These are phyloP conservation scores for Venturia canescens DNA, from an alignment of 1,140 invertebrate species.

Conservation along the genomic window DNA sequence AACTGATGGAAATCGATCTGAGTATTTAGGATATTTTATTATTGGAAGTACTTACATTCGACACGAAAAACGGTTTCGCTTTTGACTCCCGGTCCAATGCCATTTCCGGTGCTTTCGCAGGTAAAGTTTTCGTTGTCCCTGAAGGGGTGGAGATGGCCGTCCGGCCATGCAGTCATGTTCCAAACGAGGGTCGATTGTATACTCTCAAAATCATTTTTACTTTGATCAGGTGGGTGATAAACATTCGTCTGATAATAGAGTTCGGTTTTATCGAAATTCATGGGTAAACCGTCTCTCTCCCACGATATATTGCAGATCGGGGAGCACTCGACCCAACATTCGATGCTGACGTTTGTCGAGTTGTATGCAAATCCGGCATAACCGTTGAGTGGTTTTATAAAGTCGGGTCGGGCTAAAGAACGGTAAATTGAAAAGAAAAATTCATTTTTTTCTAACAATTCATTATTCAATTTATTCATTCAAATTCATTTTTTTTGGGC, in stretches of 20 bases:
- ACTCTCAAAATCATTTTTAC: constrained; percentile 91
- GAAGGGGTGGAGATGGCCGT: constrained; percentile 84
- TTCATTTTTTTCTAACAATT: not conserved
- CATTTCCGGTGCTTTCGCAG: constrained; percentile 88
- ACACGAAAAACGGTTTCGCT: constrained; percentile 90
- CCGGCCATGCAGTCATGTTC: constrained; percentile 91
- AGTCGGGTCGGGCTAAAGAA: constrained; percentile 87
- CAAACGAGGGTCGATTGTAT: constrained; percentile 88
- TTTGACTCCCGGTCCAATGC: constrained; percentile 84
- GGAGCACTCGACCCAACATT: constrained; percentile 92
- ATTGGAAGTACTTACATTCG: constrained; percentile 86
- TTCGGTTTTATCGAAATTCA: constrained; percentile 80
- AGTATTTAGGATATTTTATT: not conserved
- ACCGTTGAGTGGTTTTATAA: constrained; percentile 89
- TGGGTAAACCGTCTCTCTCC: constrained; percentile 84
- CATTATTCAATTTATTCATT: not conserved
- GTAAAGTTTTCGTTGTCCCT: constrained; percentile 90
- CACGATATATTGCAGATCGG: constrained; percentile 90
- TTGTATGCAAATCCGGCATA: constrained; percentile 88
- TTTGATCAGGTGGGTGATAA: constrained; percentile 80
- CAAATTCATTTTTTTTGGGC: no score
- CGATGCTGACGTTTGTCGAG: constrained; percentile 85
- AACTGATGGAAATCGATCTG: no score
- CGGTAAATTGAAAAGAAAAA: constrained; percentile 57
- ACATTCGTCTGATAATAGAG: constrained; percentile 84